Evolutionary conservation across 2,797 vertebrate genomes (phyloP).

Genomic region (Phylloscopus collybita): DNA sequence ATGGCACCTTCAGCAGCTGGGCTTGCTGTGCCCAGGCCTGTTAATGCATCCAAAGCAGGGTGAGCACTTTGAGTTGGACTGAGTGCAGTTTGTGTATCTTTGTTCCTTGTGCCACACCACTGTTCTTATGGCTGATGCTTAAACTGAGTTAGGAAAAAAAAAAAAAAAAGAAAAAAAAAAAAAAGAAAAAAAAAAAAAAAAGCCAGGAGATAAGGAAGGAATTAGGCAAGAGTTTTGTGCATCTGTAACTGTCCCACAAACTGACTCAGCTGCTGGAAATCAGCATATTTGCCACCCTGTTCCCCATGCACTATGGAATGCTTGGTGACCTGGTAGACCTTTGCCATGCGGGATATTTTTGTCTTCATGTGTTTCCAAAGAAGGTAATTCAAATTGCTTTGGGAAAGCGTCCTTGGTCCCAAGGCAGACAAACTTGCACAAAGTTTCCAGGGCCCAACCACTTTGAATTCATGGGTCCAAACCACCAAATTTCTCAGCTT

Average conservation of each 20-base stretch:
- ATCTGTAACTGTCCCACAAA: background rate
- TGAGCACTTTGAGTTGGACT: background rate
- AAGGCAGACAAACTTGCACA: background rate
- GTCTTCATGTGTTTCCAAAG: background rate
- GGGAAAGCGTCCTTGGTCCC: background rate
- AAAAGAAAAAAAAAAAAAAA: background rate
- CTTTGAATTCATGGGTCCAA: background rate
- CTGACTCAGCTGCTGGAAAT: background rate
- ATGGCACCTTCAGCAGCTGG: background rate
- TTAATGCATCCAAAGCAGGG: background rate
- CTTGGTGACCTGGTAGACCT: background rate
- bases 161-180: background rate
- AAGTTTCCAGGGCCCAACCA: background rate
- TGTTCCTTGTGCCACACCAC: background rate
- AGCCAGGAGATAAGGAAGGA: background rate
- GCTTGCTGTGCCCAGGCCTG: background rate
- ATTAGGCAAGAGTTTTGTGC: background rate
- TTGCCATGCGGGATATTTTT: background rate
- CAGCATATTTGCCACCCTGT: background rate
- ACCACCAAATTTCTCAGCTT: background rate
- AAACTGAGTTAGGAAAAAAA: background rate
- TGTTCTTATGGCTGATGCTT: background rate
- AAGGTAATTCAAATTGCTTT: background rate
- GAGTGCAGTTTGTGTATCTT: rapidly evolving
- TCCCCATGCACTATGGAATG: background rate